These are phyloP conservation scores for Morus bassanus DNA, from an alignment of 2,797 vertebrate species.

Conservation along the genomic window DNA sequence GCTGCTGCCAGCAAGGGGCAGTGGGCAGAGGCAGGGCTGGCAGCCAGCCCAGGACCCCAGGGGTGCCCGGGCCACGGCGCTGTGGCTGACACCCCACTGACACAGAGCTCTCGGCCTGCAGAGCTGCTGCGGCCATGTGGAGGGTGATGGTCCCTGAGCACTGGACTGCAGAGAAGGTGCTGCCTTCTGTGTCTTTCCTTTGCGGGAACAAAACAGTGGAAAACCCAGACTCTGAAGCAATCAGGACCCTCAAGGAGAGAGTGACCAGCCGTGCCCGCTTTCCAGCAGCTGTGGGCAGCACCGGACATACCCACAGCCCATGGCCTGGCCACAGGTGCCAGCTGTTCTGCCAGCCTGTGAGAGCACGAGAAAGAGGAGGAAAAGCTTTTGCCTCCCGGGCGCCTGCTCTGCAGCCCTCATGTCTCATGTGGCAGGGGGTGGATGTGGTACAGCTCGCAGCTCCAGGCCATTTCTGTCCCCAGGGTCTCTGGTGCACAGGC, in stretches of 20 bases:
- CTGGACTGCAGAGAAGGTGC: neutral
- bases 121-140: neutral
- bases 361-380: neutral
- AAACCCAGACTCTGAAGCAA: neutral
- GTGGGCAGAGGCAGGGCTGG: neutral
- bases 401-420: neutral
- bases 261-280: neutral
- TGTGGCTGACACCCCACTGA: neutral
- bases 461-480: neutral
- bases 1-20: too few species aligned
- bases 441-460: too few species aligned
- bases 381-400: neutral
- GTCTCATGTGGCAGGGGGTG: neutral
- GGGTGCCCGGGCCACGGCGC: neutral
- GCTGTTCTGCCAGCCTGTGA: neutral
- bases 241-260: neutral
- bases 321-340: neutral
- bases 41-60: fast-evolving
- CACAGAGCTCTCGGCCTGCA: neutral
- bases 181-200: neutral
- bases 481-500: neutral
- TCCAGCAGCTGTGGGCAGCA: neutral
- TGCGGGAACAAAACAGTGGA: neutral
- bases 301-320: too few species aligned
- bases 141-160: neutral